Percentiles rank a stretch among this genome's conserved stretches.
phyloP scores from a whole-genome alignment of 2,888 invertebrate species.

The Lordiphosa andalusiaca region DNA sequence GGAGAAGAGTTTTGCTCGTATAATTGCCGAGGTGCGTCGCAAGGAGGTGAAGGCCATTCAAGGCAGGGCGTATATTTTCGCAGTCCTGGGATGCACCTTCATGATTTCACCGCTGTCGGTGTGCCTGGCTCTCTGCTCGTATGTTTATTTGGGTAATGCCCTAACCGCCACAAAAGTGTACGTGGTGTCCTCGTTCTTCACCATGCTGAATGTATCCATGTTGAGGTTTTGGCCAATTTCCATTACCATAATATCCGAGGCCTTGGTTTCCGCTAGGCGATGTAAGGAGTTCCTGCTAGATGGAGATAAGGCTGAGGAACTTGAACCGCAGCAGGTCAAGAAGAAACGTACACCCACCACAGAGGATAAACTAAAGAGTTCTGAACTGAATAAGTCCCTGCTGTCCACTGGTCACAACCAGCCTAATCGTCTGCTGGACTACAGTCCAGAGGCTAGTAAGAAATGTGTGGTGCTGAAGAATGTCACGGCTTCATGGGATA shows the following conservation, averaged over 20 bases:
- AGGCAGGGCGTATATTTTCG: slow-evolving; percentile 85
- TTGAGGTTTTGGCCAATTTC: slow-evolving; percentile 91
- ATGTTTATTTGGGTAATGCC: slow-evolving; percentile 83
- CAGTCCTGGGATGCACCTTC: slow-evolving; percentile 86
- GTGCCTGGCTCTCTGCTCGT: slow-evolving; percentile 87
- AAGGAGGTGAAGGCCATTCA: slow-evolving; percentile 86
- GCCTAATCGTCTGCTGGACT: slow-evolving; percentile 43
- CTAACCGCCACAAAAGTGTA: slow-evolving; percentile 89
- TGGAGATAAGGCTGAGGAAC: slow-evolving; percentile 61
- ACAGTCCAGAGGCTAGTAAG: slow-evolving; percentile 53
- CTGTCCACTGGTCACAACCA: slow-evolving; percentile 28
- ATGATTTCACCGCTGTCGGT: slow-evolving; percentile 90
- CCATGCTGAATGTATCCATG: slow-evolving; percentile 88
- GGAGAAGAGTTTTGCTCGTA: slow-evolving; percentile 88
- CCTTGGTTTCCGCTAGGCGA: slow-evolving; percentile 86
- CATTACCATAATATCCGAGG: slow-evolving; percentile 88
- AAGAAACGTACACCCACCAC: slow-evolving; percentile 31
- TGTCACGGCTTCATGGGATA: slow-evolving; percentile 82
- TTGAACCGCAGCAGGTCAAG: slow-evolving; percentile 65
- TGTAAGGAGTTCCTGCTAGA: slow-evolving; percentile 85
- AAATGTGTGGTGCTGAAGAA: slow-evolving; percentile 80
- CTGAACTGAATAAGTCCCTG: slow-evolving; percentile 43
- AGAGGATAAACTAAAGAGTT: slow-evolving; percentile 19
- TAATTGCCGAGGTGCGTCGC: slow-evolving; percentile 87
- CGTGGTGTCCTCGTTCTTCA: slow-evolving; percentile 90